Evolutionary conservation across 2,113 vertebrate species (phyloP), one percentile per base, ranked within the genome.

Genomic region (Thinocorus orbignyianus): DNA sequence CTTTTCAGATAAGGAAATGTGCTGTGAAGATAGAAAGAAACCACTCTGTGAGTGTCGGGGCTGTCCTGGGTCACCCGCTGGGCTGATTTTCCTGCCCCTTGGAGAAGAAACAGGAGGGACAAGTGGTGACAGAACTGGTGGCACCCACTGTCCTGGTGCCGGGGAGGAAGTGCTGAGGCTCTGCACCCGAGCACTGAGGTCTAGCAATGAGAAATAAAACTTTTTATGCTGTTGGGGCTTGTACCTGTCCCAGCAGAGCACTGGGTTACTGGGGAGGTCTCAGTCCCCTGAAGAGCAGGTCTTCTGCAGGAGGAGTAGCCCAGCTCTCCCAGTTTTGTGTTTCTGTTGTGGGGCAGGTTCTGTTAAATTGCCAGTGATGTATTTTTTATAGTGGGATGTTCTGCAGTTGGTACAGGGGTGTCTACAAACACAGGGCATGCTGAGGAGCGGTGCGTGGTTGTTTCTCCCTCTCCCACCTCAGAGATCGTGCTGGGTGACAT

Each of bases 1-100:
- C 95, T 84, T 76, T 61, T 2, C 33, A 97, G 96, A 96, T 97
- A 97, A 96, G 95, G 80, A 76, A 61, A 79, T 10, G 24, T 76
- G 74, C 83, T 25, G 65, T 4, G 1, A 70, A 96, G 91, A 96
- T 87, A 94, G 92, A 61, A 87, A 78, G 83, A 87, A 14, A 12
- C 17, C 81, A 37, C 35, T 17, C 28, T 22, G 26, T 41, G 39
- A 65, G 62, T 65, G 62, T 65, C 7, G 13, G 57, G 51, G 81
- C 46, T 54, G 35, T 35, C 57, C 46, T 3, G 20, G 37, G 46
- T 92, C 83, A 51, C 71, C 52, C 44, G 5, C 79, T 14, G 41
- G 18, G 41, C 26, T 64, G 26, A 2, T 46, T 30, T 33, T 86
- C 20, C n/a, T 37, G 13, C 16, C 28, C 5, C 6, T 31, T 30